Conservation (phyloP, 1,140 invertebrate species). For the Heliconius eleuchia region DNA sequence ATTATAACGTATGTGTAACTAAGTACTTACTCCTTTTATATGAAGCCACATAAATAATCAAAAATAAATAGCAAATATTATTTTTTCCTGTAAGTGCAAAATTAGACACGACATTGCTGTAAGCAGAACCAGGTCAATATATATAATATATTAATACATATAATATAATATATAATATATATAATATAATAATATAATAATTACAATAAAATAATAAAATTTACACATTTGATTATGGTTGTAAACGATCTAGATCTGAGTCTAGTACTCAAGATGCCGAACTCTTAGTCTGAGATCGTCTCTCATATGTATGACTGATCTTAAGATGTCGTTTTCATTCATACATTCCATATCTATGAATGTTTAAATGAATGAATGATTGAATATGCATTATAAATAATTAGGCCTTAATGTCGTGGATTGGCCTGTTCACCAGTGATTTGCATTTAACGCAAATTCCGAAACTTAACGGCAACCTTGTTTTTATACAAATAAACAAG, state of each 20-base stretch:
- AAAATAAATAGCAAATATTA: not conserved
- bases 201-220: not conserved
- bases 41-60: not conserved
- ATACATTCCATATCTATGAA: no score
- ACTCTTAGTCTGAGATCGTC: not conserved
- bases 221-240: not conserved
- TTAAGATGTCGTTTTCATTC: no score
- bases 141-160: no score
- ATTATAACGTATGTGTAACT: no score
- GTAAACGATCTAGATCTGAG: not conserved
- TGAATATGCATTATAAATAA: no score
- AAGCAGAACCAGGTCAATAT: not conserved
- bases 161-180: no score
- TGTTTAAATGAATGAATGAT: no score
- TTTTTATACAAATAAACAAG: not conserved
- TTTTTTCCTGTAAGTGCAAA: not conserved
- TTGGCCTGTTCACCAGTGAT: not conserved
- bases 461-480: not conserved
- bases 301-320: no score
- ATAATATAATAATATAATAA: no score
- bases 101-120: not conserved
- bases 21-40: no score
- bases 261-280: not conserved
- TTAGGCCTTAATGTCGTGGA: not conserved
- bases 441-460: not conserved